A percentile compares a stretch with the other conserved stretches of the same genome.
phyloP scores from a whole-genome alignment of 2,113 vertebrate genomes.

The Mustela lutreola region DNA sequence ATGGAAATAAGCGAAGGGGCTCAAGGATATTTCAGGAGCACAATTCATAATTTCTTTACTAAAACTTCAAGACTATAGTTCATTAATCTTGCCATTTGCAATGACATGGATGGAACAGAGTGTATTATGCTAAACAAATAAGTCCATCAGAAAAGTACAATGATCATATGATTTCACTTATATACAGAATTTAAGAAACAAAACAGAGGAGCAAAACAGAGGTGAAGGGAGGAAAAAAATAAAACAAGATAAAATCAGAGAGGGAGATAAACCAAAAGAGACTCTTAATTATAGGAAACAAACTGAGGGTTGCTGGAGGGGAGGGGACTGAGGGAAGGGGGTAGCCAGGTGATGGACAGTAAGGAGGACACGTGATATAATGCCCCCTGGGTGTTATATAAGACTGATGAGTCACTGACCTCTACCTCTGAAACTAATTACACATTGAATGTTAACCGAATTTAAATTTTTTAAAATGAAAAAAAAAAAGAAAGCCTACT shows the following conservation, averaged over 20 bases:
- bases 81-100: background rate
- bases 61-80: background rate
- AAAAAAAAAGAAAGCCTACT: background rate
- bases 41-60: background rate
- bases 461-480: background rate
- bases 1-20: conserved; percentile 31
- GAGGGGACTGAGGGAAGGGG: background rate
- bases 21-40: conserved; percentile 5
- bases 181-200: background rate
- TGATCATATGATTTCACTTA: background rate
- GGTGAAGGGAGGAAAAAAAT: background rate
- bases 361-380: background rate
- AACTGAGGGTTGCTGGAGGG: background rate
- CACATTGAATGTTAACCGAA: background rate
- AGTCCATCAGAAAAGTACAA: background rate
- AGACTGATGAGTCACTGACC: background rate
- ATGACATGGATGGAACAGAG: background rate
- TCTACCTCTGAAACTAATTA: background rate
- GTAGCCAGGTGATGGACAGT: background rate
- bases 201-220: background rate
- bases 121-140: background rate
- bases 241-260: background rate
- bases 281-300: background rate
- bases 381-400: background rate
- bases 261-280: background rate